Base-by-base conservation (phyloP, 2,113 vertebrate species). In the Poeciliopsis retropinna region DNA sequence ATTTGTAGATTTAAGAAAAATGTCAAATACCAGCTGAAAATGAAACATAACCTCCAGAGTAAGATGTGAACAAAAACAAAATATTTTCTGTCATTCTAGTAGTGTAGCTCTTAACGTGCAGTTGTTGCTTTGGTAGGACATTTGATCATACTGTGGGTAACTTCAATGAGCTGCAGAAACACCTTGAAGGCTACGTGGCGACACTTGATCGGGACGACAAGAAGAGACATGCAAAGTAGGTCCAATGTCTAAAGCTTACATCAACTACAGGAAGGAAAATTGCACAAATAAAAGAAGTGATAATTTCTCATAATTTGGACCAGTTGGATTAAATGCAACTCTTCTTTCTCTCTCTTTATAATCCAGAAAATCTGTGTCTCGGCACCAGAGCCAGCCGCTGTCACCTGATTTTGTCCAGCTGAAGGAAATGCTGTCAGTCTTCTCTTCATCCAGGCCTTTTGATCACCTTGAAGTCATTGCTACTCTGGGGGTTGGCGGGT, bases 71-170 rank as follows among this genome's bases (percentile, higher is more conserved):
- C 31, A 12, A 57, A 62, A 63, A 41, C 41, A 72, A 65, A 66
- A 79, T 64, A 79, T 41, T 73, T 27, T 61, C 25, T 64, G 30
- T 51, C 19, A 19, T 54, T 54, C 14, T 44, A 15, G 44, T 47
- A 17, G 51, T 57, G 60, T 8, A n/a, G 0, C 10, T n/a, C 47
- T 25, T 82, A 60, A 84, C 8, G 14, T 75, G 47, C 19, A 0
- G 25, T 27, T n/a, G 34, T 65, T 72, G 28, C 70, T 71, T 57
- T 72, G 63, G 4, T 28, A 95, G 94, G 80, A 95, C 94, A 8
- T 95, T 95, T 37, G 90, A 92, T 84, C 94, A 94, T 86, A 95
- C 94, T 0, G 94, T 95, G 37, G 94, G 94, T 14, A 94, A 94
- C n/a, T 94, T 94, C 77, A 92, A 92, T 1, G 94, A 95, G 85